These are phyloP conservation scores for Axinella damicornis DNA, from an alignment of 37 sponge, comb jelly and placozoan genomes.

Conservation along the genomic window DNA sequence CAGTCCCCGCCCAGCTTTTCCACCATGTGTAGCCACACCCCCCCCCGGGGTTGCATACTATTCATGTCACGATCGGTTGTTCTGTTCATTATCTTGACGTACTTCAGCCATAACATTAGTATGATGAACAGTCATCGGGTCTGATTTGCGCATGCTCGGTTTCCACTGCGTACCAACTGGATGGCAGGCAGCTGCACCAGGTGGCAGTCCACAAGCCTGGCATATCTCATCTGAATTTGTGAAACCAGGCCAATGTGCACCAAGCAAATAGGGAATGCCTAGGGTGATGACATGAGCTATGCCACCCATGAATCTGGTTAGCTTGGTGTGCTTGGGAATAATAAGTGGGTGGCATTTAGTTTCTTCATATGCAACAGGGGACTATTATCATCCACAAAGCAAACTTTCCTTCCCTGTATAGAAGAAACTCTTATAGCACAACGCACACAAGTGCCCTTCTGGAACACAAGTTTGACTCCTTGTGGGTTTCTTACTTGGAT, in stretches of 20 bases:
- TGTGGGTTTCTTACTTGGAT: background rate
- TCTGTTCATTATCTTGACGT: no score
- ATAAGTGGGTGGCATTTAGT: background rate
- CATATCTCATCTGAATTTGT: background rate
- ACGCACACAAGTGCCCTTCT: background rate
- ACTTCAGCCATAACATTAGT: no score
- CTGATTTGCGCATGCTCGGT: no score
- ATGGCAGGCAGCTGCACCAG: background rate
- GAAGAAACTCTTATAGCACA: background rate
- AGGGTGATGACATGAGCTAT: background rate
- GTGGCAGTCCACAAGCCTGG: background rate
- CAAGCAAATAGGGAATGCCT: background rate
- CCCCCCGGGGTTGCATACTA: no score
- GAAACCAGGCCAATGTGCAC: constrained; percentile 6
- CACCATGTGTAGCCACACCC: no score
- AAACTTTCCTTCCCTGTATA: background rate
- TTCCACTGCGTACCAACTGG: no score
- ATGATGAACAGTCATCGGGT: no score
- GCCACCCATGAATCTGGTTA: background rate
- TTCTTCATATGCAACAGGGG: no score
- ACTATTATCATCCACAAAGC: no score
- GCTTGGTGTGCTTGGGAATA: background rate
- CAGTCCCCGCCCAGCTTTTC: no score
- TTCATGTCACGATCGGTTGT: no score
- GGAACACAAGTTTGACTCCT: background rate